These are phyloP conservation scores for Falco rusticolus DNA, from an alignment of 2,797 vertebrate genomes.

Conservation along the genomic window DNA sequence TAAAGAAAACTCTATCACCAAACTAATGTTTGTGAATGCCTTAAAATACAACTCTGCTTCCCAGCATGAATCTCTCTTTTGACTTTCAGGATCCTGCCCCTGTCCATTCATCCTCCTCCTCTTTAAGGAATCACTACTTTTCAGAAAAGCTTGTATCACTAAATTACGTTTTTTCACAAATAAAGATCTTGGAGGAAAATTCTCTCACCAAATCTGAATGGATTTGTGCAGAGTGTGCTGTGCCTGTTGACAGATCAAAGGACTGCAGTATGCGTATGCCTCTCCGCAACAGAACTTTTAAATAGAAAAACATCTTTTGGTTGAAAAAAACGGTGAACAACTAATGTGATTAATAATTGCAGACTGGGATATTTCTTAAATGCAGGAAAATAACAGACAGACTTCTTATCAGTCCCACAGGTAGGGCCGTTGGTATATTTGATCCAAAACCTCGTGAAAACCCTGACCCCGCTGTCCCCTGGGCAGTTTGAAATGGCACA, in stretches of 20 bases:
- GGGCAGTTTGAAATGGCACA: fast-evolving
- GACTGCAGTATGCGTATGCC: fast-evolving
- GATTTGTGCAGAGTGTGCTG: fast-evolving
- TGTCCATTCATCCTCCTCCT: not conserved
- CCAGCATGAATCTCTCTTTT: not conserved
- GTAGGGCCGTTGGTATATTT: not conserved
- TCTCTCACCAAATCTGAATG: not conserved
- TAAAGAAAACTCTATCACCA: not conserved
- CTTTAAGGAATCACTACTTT: not conserved
- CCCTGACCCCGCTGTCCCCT: fast-evolving
- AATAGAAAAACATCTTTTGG: not conserved
- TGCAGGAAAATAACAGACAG: not conserved
- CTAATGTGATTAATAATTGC: not conserved
- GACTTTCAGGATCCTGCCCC: not conserved
- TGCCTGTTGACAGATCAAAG: not conserved
- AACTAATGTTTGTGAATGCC: not conserved
- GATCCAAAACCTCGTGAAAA: not conserved
- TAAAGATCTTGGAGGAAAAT: not conserved
- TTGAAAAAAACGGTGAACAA: not conserved
- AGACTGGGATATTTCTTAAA: not conserved
- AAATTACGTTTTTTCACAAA: not conserved
- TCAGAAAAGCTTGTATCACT: not conserved
- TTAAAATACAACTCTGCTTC: not conserved
- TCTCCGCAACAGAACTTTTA: not conserved
- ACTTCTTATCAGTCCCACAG: not conserved